Evolutionary conservation across 2,888 invertebrate genomes (phyloP), one percentile per base, ranked within the genome.

Genomic region (Cerastis leucographa): DNA sequence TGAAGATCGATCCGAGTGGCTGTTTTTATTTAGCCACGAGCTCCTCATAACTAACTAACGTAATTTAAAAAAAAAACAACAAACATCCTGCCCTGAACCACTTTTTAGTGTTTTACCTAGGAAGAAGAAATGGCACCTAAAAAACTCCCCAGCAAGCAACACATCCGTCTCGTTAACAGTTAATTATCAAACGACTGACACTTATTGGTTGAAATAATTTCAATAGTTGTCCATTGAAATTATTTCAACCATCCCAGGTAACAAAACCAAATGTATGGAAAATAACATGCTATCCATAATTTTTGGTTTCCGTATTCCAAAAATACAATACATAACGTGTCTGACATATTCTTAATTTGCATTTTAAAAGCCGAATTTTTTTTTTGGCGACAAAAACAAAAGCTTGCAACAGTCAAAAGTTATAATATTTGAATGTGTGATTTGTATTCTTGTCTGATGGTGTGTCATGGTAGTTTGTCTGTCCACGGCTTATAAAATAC

Each of bases 401-500:
- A 76, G 67, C 49, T 56, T 44, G 44, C 35, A 64, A 35, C 46
- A 46, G 44, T 51, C 51, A 62, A 64, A 73, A 69, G 12, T 56
- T 71, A 67, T 66, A n/a, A n/a, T 35, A 78, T 76, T 76, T 12
- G 70, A 70, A 83, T 71, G 4, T 14, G 42, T 44, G 44, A 71
- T 83, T 80, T 74, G 65, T 84, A 83, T 80, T 80, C 80, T 11
- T n/a, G 22, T 59, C 44, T 25, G 35, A 59, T 66, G 29, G 49
- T 64, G 19, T 40, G 29, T 42, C 40, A 67, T 64, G 79, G 51
- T 65, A 69, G 59, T 35, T 40, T 29, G 19, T 12, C 22, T 74
- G 81, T 80, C 79, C 66, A 66, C 66, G 62, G 72, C 74, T 78
- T 85, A 25, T 78, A 80, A 85, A 89, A 82, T 42, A 79, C 81